Percentiles rank a stretch among this genome's conserved stretches.
These are phyloP conservation scores for Ormyrus labotus DNA, from an alignment of 2,888 invertebrate species.

Conservation along the genomic window DNA sequence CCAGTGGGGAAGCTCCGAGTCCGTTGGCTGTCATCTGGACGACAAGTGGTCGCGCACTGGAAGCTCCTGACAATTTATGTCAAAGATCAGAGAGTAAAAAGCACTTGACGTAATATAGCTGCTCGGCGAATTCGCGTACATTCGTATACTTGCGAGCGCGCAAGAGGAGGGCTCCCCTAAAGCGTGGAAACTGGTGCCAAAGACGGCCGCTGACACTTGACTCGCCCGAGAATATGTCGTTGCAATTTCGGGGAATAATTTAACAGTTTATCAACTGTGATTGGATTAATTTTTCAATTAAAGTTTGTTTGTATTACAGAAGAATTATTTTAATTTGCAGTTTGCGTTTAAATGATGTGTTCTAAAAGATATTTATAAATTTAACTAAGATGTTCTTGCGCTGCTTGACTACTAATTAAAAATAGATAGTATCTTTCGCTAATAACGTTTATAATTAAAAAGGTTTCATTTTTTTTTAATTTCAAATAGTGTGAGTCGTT, in stretches of 20 bases:
- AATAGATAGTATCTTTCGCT: no score
- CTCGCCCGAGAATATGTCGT: constrained; percentile 30
- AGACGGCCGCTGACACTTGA: constrained; percentile 23
- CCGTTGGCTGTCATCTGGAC: constrained; percentile 63
- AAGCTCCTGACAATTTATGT: constrained; percentile 62
- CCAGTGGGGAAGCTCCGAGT: constrained; percentile 48
- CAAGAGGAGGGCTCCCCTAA: no score
- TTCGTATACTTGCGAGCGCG: neutral
- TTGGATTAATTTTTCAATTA: no score
- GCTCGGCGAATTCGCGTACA: neutral
- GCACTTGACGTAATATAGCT: constrained; percentile 33
- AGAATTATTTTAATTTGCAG: no score
- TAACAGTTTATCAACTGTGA: neutral
- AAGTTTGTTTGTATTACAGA: no score
- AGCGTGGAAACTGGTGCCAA: no score
- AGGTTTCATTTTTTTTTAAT: no score
- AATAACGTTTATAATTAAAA: no score
- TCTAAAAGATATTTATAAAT: no score
- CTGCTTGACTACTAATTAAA: no score
- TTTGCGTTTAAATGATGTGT: no score
- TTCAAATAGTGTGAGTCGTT: neutral
- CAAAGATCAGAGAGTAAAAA: constrained; percentile 57
- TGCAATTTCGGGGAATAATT: constrained; percentile 24
- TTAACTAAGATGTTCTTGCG: no score
- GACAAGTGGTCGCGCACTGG: constrained; percentile 65